Evolutionary conservation across 2,888 invertebrate species (phyloP), one percentile per base, ranked within the genome.

Genomic region (Gastracanthus pulcherrimus): DNA sequence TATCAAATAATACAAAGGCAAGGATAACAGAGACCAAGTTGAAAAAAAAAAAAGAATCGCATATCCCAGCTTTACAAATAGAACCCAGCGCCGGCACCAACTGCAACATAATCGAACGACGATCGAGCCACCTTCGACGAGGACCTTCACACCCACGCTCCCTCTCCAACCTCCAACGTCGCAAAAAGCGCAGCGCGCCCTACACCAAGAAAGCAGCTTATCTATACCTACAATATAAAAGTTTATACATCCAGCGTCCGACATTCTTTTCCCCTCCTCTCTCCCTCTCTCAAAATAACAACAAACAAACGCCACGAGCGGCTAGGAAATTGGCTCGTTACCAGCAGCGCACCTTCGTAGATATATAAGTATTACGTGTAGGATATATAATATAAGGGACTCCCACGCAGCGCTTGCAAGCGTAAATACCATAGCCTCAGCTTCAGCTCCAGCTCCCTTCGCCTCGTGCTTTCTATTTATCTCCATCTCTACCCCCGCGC

Each of bases 381-480:
- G n/a, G n/a, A n/a, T n/a, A n/a, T n/a, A 29, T 34, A 51, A 13
- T 19, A 45, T n/a, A 58, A 2, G 62, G 9, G 2, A 41, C 74
- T 29, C 64, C 64, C 64, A 75, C 75, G 58, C 71, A 71, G 16
- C 62, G 45, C 23, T 31, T 34, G 45, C 45, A 55, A 23, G 62
- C 60, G 74, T 64, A 48, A 74, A 64, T 74, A 62, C 74, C 60
- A 48, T 4, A n/a, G n/a, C n/a, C n/a, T n/a, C n/a, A n/a, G n/a
- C n/a, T n/a, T n/a, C n/a, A n/a, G n/a, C 38, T 23, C 38, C 60
- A n/a, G 51, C 23, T n/a, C 41, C 45, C 45, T 45, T 45, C 45
- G 34, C 11, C 81, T 66, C 48, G 58, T 62, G 36, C 62, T 55
- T 76, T 71, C 76, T 70, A 29, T 75, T 71, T 76, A 62, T 69